Percentiles rank a stretch among this genome's conserved stretches.
Conservation (phyloP, 2,113 vertebrate genomes). For the Pao palembangensis region DNA sequence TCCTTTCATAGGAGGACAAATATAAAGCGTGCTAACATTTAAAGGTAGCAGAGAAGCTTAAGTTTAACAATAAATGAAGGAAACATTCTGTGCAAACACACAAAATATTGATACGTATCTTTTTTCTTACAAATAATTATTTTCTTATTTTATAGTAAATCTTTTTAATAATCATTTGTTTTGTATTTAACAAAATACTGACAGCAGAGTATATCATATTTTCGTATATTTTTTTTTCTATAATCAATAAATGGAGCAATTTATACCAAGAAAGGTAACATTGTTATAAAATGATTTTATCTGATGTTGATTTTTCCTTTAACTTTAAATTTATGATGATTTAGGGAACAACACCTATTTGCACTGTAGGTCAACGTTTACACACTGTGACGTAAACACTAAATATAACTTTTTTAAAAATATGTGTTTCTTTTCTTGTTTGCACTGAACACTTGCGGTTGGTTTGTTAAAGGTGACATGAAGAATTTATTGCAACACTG, state of each 20-base stretch:
- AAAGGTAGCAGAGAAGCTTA: neutral
- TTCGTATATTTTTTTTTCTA: no score
- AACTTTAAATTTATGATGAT: no score
- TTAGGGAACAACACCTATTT: neutral
- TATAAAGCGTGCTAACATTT: neutral
- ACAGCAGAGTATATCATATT: no score
- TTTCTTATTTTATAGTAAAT: neutral
- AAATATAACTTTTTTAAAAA: neutral
- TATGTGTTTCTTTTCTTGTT: neutral
- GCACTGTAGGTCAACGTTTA: neutral
- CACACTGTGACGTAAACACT: neutral
- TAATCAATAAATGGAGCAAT: no score
- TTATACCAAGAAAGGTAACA: no score
- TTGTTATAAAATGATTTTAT: no score
- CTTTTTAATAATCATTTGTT: neutral
- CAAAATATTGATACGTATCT: neutral
- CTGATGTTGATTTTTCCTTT: no score
- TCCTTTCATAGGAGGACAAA: constrained; percentile 21
- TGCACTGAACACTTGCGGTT: neutral
- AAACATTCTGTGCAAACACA: neutral
- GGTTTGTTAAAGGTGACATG: neutral
- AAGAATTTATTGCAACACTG: neutral
- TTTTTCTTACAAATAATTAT: neutral
- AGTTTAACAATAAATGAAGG: neutral
- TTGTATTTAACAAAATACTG: no score